phyloP scores from a whole-genome alignment of 35 echinoderm and acorn worm genomes.

The Lytechinus pictus region DNA sequence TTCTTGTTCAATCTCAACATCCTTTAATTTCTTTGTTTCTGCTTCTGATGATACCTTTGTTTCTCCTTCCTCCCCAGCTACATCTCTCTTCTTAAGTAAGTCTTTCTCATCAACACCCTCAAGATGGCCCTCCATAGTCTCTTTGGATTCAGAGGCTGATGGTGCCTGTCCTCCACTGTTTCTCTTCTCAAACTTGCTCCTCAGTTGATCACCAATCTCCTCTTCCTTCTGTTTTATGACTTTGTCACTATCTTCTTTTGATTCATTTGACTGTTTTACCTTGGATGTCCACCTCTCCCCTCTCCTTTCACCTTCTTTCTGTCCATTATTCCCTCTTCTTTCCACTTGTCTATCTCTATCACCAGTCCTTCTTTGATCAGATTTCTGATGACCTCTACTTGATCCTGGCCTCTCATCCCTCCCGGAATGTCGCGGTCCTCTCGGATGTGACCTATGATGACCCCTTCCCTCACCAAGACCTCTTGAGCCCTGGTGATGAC shows the following conservation, averaged over 20 bases:
- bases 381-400: slow-evolving; percentile 29
- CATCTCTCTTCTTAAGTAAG: background rate
- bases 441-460: slow-evolving; percentile 16
- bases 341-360: background rate
- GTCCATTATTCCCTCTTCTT: background rate
- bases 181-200: background rate
- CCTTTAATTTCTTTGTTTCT: background rate
- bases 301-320: slow-evolving; percentile 17
- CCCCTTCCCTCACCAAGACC: background rate
- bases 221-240: background rate
- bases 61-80: background rate
- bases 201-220: background rate
- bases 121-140: background rate
- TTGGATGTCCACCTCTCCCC: background rate
- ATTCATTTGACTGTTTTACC: background rate
- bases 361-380: background rate
- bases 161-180: background rate
- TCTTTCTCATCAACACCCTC: background rate
- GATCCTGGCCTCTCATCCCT: background rate
- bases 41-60: background rate
- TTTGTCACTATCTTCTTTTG: background rate
- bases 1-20: background rate
- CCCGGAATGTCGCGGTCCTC: background rate
- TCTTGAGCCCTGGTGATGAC: background rate
- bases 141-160: slow-evolving; percentile 5